These are phyloP conservation scores for Protobothrops mucrosquamatus DNA, from an alignment of 2,113 vertebrate genomes.

Conservation along the genomic window DNA sequence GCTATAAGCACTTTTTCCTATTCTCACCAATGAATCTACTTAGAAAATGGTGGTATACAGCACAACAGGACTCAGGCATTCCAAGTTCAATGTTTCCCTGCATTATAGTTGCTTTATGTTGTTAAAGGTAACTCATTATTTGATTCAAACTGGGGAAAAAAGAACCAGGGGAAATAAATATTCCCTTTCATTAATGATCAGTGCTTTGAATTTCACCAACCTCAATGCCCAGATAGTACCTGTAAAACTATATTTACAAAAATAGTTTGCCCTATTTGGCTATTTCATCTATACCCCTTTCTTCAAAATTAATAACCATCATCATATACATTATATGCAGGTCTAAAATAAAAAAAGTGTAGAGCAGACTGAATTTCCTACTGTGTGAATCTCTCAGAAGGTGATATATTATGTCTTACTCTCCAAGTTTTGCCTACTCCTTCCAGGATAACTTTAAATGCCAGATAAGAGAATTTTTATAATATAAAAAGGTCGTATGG, in stretches of 20 bases:
- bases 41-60: background rate
- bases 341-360: background rate
- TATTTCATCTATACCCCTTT: background rate
- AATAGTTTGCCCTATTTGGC: background rate
- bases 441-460: background rate
- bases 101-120: constrained; percentile 9
- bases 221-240: background rate
- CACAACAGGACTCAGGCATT: background rate
- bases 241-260: background rate
- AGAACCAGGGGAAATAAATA: background rate
- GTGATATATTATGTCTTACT: background rate
- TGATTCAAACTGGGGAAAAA: background rate
- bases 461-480: background rate
- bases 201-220: background rate
- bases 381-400: background rate
- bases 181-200: background rate
- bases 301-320: background rate
- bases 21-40: constrained; percentile 5
- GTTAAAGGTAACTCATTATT: background rate
- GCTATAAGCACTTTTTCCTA: constrained; percentile 1
- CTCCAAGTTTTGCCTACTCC: background rate
- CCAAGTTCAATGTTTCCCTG: background rate
- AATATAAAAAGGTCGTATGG: background rate
- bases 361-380: background rate
- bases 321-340: background rate